Evolutionary conservation across 2,797 vertebrate species (phyloP).

Genomic region (Cuculus canorus): DNA sequence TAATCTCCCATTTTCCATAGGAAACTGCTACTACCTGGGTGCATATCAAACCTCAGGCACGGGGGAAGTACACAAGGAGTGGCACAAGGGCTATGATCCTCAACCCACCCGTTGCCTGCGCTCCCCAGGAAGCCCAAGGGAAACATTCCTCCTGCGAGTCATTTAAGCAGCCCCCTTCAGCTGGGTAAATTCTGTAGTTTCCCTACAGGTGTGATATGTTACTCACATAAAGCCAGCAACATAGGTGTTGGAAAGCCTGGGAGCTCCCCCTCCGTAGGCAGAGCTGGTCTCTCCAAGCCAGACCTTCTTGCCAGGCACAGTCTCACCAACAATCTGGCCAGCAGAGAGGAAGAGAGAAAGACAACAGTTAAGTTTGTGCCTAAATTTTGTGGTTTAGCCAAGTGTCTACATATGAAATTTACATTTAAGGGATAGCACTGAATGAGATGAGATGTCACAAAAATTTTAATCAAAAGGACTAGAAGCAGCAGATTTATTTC

Average conservation of each 20-base stretch:
- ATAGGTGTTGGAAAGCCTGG: slow-evolving; percentile 87
- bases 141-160: rapidly evolving
- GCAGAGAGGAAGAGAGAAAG: not conserved
- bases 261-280: slow-evolving; percentile 90
- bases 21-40: not conserved
- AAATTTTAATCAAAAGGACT: not conserved
- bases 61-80: not conserved
- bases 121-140: not conserved
- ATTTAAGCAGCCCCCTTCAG: not conserved
- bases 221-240: slow-evolving; percentile 93
- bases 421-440: not conserved
- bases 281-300: slow-evolving; percentile 97
- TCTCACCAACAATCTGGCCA: slow-evolving; percentile 70
- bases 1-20: not conserved
- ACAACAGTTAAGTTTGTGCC: not conserved
- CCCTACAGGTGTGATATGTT: not conserved
- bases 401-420: rapidly evolving
- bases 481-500: not conserved
- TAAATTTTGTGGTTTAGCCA: not conserved
- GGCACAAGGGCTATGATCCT: not conserved
- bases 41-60: rapidly evolving
- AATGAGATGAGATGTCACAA: not conserved
- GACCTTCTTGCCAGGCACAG: slow-evolving; percentile 81
- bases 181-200: not conserved
- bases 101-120: rapidly evolving